A percentile compares a stretch with the other conserved stretches of the same genome.
These are phyloP conservation scores for Hippocampus kuda DNA, from an alignment of 2,797 vertebrate genomes.

Conservation along the genomic window DNA sequence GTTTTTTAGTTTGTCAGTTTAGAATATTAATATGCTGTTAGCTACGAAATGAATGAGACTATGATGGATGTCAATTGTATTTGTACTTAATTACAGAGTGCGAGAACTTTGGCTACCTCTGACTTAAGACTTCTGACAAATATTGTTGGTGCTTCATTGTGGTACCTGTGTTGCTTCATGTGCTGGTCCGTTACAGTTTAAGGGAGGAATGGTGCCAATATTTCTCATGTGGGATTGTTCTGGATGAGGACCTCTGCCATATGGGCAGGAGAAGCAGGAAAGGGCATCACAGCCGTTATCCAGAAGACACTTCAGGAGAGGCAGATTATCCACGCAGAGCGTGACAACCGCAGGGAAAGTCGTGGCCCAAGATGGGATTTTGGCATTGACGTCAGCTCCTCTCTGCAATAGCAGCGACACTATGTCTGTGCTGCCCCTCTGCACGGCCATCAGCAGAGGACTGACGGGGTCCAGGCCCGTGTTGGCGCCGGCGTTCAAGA, in stretches of 20 bases:
- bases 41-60: no score
- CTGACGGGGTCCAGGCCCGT: constrained; percentile 77
- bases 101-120: not conserved
- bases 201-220: constrained; percentile 23
- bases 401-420: constrained; percentile 78
- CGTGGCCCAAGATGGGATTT: constrained; percentile 71
- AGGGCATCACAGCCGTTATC: constrained; percentile 77
- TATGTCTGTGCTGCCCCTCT: constrained; percentile 69
- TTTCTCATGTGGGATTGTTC: constrained; percentile 14
- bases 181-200: constrained; percentile 39
- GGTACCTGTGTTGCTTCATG: constrained; percentile 59
- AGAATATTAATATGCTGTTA: no score
- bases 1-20: no score
- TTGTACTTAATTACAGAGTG: no score
- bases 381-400: constrained; percentile 77
- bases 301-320: constrained; percentile 80
- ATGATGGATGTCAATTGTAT: not conserved
- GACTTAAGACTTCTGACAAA: not conserved
- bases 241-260: constrained; percentile 72
- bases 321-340: constrained; percentile 76
- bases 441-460: constrained; percentile 82
- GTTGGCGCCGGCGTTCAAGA: constrained; percentile 81
- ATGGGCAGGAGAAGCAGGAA: constrained; percentile 79
- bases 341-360: constrained; percentile 81
- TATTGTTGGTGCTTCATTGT: constrained; percentile 35